Percentiles rank a stretch among this genome's conserved stretches.
These are phyloP conservation scores for Troides oblongomaculatus DNA, from an alignment of 2,888 invertebrate species.

Conservation along the genomic window DNA sequence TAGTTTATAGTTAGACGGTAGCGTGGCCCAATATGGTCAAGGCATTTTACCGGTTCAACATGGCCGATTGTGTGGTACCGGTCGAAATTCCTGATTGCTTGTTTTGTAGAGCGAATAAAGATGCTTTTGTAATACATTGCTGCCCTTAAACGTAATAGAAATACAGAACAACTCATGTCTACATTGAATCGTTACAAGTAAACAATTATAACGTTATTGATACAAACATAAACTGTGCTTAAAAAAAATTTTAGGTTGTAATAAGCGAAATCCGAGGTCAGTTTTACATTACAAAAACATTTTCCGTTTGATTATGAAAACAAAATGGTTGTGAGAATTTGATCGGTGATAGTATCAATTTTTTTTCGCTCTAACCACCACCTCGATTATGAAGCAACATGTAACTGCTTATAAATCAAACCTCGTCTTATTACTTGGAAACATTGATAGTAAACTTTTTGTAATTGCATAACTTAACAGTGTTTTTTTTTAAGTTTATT, in stretches of 20 bases:
- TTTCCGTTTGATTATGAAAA: slow-evolving; percentile 11
- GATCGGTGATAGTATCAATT: neutral
- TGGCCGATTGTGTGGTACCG: slow-evolving; percentile 23
- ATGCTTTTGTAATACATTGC: neutral
- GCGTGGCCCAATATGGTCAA: slow-evolving; percentile 31
- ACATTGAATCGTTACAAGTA: no score
- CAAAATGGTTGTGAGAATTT: slow-evolving; percentile 10
- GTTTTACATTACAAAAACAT: slow-evolving; percentile 7
- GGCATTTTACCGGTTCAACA: slow-evolving; percentile 32
- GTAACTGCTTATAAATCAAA: neutral
- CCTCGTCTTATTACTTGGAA: neutral
- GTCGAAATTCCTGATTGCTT: slow-evolving; percentile 31
- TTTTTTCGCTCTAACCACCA: neutral
- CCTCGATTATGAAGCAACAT: neutral
- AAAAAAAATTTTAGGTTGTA: no score
- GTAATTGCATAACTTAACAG: no score
- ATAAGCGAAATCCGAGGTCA: slow-evolving; percentile 17
- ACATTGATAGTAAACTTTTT: neutral
- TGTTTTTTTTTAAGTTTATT: no score
- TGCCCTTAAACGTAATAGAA: neutral
- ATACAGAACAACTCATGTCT: neutral
- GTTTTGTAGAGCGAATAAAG: slow-evolving; percentile 21
- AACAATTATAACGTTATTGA: no score
- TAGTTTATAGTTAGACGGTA: slow-evolving; percentile 21
- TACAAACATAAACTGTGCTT: no score